phyloP scores from a whole-genome alignment of 2,797 vertebrate genomes.

The Pseudochirops cupreus region DNA sequence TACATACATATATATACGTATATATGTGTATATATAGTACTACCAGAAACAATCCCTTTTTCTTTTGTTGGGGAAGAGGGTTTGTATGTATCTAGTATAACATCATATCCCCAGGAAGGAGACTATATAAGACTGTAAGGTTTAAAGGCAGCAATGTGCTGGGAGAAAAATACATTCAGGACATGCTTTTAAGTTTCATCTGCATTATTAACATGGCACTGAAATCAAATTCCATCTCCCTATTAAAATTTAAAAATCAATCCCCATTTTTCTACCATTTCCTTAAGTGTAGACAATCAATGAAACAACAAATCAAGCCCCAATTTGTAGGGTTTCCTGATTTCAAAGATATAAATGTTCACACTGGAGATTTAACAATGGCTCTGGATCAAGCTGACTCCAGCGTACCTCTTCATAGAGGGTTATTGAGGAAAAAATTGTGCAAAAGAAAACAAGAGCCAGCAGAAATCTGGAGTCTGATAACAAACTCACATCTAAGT shows the following conservation, averaged over 20 bases:
- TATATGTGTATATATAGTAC: no score
- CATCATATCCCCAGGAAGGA: not conserved
- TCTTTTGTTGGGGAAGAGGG: not conserved
- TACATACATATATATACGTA: no score
- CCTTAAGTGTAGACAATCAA: not conserved
- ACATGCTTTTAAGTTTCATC: not conserved
- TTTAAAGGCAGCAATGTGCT: not conserved
- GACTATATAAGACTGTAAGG: not conserved
- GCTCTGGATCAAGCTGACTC: not conserved
- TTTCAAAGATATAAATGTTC: not conserved
- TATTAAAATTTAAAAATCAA: constrained; percentile 10
- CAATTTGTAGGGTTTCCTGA: not conserved
- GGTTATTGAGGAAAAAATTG: not conserved
- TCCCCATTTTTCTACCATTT: not conserved
- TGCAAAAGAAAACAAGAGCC: not conserved
- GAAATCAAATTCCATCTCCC: constrained; percentile 27
- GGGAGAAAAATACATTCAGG: not conserved
- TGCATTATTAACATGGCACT: not conserved
- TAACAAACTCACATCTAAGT: not conserved
- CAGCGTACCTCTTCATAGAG: not conserved
- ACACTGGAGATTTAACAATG: not conserved
- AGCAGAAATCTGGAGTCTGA: not conserved
- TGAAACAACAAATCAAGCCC: not conserved
- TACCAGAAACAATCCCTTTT: not conserved
- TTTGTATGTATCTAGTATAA: constrained; percentile 13